phyloP scores from a whole-genome alignment of 2,797 vertebrate species.

The Peromyscus nudipes region DNA sequence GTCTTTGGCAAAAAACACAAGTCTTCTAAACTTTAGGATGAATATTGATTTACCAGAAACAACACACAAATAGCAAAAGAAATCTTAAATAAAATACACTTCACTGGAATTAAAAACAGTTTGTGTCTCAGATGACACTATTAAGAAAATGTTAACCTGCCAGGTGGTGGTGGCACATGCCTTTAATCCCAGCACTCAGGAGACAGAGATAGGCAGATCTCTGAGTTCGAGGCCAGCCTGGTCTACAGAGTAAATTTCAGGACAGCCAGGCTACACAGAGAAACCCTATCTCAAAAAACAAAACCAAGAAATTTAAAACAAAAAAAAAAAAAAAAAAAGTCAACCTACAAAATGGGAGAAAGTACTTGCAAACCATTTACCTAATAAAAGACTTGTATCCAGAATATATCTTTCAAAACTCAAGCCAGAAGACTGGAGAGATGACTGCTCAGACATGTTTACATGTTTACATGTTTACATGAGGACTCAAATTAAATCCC shows the following conservation, averaged over 20 bases:
- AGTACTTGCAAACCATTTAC: constrained; percentile 31
- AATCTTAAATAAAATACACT: constrained; percentile 39
- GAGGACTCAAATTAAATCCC: neutral
- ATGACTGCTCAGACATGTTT: neutral
- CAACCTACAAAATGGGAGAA: neutral
- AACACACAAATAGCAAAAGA: constrained; percentile 50
- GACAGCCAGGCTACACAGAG: neutral
- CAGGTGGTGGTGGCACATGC: neutral
- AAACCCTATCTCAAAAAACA: neutral
- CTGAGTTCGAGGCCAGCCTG: neutral
- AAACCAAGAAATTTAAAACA: neutral
- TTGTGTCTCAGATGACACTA: neutral
- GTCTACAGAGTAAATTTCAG: neutral
- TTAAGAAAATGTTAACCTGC: neutral
- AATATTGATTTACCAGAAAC: constrained; percentile 39
- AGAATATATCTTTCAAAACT: neutral
- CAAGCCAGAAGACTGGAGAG: neutral
- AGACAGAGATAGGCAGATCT: neutral
- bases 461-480: neutral
- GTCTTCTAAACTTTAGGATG: neutral
- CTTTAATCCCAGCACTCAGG: neutral
- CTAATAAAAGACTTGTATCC: neutral
- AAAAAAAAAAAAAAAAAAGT: neutral
- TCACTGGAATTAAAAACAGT: constrained; percentile 48
- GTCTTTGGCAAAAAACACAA: constrained; percentile 37